Evolutionary conservation across 2,888 invertebrate species (phyloP).

Genomic region (Germaria angustata): DNA sequence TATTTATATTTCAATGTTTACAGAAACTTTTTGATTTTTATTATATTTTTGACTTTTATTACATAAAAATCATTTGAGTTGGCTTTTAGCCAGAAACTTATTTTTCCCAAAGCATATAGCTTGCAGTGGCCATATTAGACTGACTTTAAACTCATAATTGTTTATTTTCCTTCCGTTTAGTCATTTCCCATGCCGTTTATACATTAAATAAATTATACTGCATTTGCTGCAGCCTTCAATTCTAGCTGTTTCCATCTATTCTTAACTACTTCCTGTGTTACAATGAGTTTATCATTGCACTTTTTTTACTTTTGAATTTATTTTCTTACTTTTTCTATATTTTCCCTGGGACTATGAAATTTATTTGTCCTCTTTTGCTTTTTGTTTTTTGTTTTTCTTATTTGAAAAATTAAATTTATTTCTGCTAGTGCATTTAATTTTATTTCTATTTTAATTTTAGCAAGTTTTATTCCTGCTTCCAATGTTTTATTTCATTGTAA

Average conservation of each 20-base stretch:
- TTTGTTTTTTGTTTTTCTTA: neutral
- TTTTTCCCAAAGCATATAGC: too few species aligned
- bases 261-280: neutral
- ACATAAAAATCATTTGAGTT: too few species aligned
- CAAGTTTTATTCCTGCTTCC: slow-evolving; percentile 1
- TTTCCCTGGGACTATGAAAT: neutral
- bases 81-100: too few species aligned
- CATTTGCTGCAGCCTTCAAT: slow-evolving; percentile 7
- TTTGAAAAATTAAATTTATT: neutral
- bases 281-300: neutral
- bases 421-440: neutral
- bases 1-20: too few species aligned
- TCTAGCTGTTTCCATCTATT: neutral
- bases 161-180: neutral
- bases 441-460: slow-evolving; percentile 17
- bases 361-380: neutral
- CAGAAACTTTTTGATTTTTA: too few species aligned
- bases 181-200: neutral
- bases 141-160: neutral
- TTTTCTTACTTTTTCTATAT: neutral
- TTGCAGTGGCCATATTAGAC: neutral
- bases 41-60: too few species aligned
- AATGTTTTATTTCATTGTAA: neutral
- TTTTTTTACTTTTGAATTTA: neutral
- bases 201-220: slow-evolving; percentile 5